Conservation (phyloP, 2,113 vertebrate species). For the Lophochroa leadbeateri region DNA sequence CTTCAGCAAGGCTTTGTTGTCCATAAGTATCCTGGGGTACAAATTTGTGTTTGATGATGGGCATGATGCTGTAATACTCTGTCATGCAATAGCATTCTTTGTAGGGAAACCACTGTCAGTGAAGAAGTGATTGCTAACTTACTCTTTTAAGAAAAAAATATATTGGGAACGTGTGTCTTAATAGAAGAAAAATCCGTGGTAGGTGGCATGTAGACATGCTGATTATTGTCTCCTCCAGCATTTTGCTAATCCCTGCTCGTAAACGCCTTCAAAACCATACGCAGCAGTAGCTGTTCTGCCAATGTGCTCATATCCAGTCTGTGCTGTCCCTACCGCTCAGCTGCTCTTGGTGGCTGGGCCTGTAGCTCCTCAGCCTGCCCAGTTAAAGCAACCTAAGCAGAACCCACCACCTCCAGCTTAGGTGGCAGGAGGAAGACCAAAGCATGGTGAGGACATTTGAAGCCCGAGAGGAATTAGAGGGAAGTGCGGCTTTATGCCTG, state of each 20-base stretch:
- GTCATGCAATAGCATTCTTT: neutral
- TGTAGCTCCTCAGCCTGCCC: neutral
- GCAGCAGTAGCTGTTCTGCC: neutral
- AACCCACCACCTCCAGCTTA: neutral
- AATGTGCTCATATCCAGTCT: neutral
- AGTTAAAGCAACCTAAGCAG: accelerated
- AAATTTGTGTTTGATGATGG: neutral
- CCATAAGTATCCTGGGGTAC: neutral
- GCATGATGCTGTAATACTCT: neutral
- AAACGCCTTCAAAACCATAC: neutral
- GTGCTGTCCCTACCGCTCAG: neutral
- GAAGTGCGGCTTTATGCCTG: neutral
- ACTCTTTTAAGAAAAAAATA: neutral
- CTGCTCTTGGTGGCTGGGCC: neutral
- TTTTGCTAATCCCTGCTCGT: neutral
- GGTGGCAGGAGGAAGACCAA: neutral
- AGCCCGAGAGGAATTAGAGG: neutral
- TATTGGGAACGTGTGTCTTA: neutral
- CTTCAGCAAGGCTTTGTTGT: neutral
- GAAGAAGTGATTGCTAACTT: neutral
- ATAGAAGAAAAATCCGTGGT: neutral
- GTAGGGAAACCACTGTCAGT: neutral
- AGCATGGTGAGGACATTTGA: neutral
- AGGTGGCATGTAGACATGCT: accelerated
- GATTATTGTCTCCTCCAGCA: neutral